phyloP scores from a whole-genome alignment of 2,797 vertebrate genomes.

The Xyrichtys novacula region DNA sequence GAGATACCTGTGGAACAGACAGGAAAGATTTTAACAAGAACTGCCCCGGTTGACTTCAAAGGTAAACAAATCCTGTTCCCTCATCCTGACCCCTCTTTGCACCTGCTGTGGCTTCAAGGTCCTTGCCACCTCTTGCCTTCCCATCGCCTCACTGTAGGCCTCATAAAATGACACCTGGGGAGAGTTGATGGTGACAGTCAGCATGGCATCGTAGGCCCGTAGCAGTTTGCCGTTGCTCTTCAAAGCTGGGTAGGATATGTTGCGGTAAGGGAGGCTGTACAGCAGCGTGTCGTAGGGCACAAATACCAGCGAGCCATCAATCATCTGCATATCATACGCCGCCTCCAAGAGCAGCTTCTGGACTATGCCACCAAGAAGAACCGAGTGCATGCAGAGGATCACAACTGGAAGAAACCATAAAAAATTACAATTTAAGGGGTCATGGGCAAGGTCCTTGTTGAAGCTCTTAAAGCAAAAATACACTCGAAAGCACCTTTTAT shows the following conservation, averaged over 20 bases:
- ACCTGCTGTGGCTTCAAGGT: constrained; percentile 80
- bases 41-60: not conserved
- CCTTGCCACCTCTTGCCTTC: constrained; percentile 78
- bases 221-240: constrained; percentile 81
- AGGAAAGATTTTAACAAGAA: not conserved
- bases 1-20: constrained; percentile 80
- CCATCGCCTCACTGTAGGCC: constrained; percentile 81
- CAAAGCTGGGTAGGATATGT: constrained; percentile 75
- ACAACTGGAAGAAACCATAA: constrained; percentile 72
- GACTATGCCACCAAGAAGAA: constrained; percentile 80
- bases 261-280: constrained; percentile 86
- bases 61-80: not conserved
- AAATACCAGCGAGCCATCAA: constrained; percentile 85
- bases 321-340: constrained; percentile 86
- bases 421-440: not conserved
- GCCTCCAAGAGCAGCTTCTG: constrained; percentile 85
- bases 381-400: constrained; percentile 90
- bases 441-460: not conserved
- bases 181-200: constrained; percentile 86
- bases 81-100: not conserved
- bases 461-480: not conserved
- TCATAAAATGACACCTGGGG: constrained; percentile 79
- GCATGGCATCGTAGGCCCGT: constrained; percentile 85
- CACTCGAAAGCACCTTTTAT: constrained; percentile 83
- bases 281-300: constrained; percentile 87